Conservation (phyloP, 1,140 invertebrate species). For the Sarcophaga bullata region DNA sequence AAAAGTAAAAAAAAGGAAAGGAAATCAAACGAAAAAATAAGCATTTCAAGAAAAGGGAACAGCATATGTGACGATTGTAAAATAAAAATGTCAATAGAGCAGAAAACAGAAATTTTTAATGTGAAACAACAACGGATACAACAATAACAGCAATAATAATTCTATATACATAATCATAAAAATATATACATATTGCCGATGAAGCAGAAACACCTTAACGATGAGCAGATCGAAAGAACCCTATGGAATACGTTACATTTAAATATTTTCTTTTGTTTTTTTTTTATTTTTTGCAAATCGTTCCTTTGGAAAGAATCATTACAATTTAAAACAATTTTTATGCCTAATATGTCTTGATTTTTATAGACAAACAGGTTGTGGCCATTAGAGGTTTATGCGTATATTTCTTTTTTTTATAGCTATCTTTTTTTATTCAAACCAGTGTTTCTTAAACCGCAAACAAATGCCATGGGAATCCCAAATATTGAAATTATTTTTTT, state of each 20-base stretch:
- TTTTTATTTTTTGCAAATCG: too few species aligned
- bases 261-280: neutral
- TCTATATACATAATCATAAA: constrained; percentile 52
- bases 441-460: too few species aligned
- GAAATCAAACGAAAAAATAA: neutral
- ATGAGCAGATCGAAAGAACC: neutral
- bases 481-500: too few species aligned
- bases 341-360: constrained; percentile 45
- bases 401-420: too few species aligned
- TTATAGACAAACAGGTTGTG: constrained; percentile 51
- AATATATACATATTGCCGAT: constrained; percentile 57
- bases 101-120: constrained; percentile 12
- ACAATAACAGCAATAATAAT: constrained; percentile 12
- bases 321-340: constrained; percentile 43
- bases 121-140: neutral
- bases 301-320: too few species aligned
- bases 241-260: constrained; percentile 16
- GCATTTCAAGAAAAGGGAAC: neutral
- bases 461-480: too few species aligned
- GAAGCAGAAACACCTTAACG: constrained; percentile 61
- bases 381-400: neutral
- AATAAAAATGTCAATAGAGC: constrained; percentile 29
- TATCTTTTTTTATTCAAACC: too few species aligned
- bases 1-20: neutral
- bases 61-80: constrained; percentile 37